Percentiles rank a stretch among this genome's conserved stretches.
Evolutionary conservation across 2,888 invertebrate species (phyloP).

Genomic region (Lasius platythorax): DNA sequence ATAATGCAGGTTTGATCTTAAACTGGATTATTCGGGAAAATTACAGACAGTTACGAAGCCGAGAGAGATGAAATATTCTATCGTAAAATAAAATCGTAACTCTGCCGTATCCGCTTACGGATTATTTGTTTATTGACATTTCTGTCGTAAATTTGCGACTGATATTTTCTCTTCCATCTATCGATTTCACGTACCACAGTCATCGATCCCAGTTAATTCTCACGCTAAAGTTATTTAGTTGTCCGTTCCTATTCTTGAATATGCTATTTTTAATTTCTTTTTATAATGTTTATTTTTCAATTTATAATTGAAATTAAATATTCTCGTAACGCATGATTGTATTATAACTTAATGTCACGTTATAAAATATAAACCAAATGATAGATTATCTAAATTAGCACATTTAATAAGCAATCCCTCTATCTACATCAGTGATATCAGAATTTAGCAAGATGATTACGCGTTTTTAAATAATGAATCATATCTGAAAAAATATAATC

Average conservation of each 20-base stretch:
- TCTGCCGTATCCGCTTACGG: not conserved
- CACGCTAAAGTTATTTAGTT: constrained; percentile 27
- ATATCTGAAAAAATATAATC: not conserved
- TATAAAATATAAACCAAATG: not conserved
- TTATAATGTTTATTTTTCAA: constrained; percentile 3
- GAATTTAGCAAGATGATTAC: not conserved
- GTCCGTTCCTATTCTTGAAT: constrained; percentile 7
- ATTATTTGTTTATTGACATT: constrained; percentile 34
- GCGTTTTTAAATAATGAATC: not conserved
- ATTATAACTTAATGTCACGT: not conserved
- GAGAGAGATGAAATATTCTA: constrained; percentile 5
- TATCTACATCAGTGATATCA: not conserved
- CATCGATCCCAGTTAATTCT: constrained; percentile 9
- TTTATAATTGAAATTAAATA: constrained; percentile 16
- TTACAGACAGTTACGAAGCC: constrained; percentile 13
- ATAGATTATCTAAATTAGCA: constrained; percentile 12
- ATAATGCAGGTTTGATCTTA: constrained; percentile 29
- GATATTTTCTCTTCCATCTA: constrained; percentile 2
- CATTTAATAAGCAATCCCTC: not conserved
- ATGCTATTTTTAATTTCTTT: constrained; percentile 21
- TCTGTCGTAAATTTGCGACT: not conserved
- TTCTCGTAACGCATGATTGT: not conserved
- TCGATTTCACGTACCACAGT: not conserved
- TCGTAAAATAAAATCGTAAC: constrained; percentile 32
- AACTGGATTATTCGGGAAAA: constrained; percentile 36